Percentiles rank a stretch among this genome's conserved stretches.
Conservation (phyloP, 92 coral and sea anemone genomes). For the Epizoanthus ramosus region DNA sequence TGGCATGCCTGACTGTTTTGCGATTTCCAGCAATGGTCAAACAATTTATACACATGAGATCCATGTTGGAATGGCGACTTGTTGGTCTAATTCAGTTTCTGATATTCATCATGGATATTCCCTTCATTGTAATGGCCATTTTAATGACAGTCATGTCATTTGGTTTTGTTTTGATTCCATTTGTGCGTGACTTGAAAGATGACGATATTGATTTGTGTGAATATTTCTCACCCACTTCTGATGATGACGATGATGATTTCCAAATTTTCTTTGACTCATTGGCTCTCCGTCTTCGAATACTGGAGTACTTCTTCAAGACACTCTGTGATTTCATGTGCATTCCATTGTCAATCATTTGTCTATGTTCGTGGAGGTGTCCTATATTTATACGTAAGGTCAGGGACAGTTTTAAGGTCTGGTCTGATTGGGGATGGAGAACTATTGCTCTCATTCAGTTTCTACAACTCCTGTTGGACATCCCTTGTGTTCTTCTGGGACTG, state of each 20-base stretch:
- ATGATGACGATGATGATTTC: slow-evolving; percentile 41
- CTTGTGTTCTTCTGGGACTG: slow-evolving; percentile 80
- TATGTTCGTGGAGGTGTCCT: slow-evolving; percentile 87
- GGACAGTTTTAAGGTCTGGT: slow-evolving; percentile 64
- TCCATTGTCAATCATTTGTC: slow-evolving; percentile 76
- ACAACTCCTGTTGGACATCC: slow-evolving; percentile 81
- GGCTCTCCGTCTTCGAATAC: slow-evolving; percentile 70
- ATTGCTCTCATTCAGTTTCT: slow-evolving; percentile 71
- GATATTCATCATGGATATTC: slow-evolving; percentile 85
- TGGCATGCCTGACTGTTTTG: slow-evolving; percentile 88
- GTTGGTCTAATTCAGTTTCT: slow-evolving; percentile 77
- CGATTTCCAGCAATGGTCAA: slow-evolving; percentile 84
- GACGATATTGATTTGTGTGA: slow-evolving; percentile 59
- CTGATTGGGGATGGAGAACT: slow-evolving; percentile 83
- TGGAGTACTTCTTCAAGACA: slow-evolving; percentile 76
- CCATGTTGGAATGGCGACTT: slow-evolving; percentile 74
- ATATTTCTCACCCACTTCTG: slow-evolving; percentile 32
- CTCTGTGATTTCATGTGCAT: slow-evolving; percentile 85
- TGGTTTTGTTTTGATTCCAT: slow-evolving; percentile 80
- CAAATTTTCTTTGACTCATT: slow-evolving; percentile 62
- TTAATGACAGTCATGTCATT: slow-evolving; percentile 60
- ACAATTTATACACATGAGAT: slow-evolving; percentile 72
- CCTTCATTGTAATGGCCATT: slow-evolving; percentile 81
- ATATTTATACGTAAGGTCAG: slow-evolving; percentile 69
- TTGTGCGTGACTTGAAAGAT: slow-evolving; percentile 49